Base-by-base conservation (phyloP, 35 echinoderm and acorn worm species). In the Patiria miniata region DNA sequence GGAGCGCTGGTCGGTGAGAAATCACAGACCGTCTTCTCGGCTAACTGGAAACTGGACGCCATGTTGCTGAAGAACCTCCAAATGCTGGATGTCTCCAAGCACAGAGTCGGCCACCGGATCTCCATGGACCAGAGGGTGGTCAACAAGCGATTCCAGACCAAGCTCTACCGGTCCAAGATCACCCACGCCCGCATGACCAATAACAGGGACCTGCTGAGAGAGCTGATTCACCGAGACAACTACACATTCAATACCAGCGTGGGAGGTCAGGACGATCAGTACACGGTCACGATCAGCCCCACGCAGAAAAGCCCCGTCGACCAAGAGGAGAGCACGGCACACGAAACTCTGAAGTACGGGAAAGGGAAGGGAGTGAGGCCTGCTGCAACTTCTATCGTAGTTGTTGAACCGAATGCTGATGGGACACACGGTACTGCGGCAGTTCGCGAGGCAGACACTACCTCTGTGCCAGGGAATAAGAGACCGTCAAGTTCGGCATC, bases 21-120 rank as follows among this genome's bases (percentile, higher is more conserved):
- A 76, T 98, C 96, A 22, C 96, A 98, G 40, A 77, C 92, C 12
- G 96, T 98, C 22, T 79, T 89, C 51, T 98, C 96, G 1, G 96
- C 92, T 0, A 98, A 98, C 68, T 98, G 96, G 96, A 98, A 98
- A 82, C 61, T 94, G 37, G 96, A 98, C 81, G 78, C 85, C 3
- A 80, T 98, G 68, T 22, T 98, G 17, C 60, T 86, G 17, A 90
- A 85, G 42, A 83, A 91, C 42, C 65, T 91, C 14, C 76, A 92
- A 8, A 89, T 94, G 89, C 47, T 98, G 33, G 92, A 98, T 23
- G 68, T 83, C 5, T 98, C 96, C 7, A 91, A 94, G 39, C 78
- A 73, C 59, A 33, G 96, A 6, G 92, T 94, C 0, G 81, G 83
- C 16, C 96, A 98, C 39, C 73, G 96, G 2, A 98, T 98, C 23